Evolutionary conservation across 2,797 vertebrate genomes (phyloP).

Genomic region (Epinephelus malabaricus): DNA sequence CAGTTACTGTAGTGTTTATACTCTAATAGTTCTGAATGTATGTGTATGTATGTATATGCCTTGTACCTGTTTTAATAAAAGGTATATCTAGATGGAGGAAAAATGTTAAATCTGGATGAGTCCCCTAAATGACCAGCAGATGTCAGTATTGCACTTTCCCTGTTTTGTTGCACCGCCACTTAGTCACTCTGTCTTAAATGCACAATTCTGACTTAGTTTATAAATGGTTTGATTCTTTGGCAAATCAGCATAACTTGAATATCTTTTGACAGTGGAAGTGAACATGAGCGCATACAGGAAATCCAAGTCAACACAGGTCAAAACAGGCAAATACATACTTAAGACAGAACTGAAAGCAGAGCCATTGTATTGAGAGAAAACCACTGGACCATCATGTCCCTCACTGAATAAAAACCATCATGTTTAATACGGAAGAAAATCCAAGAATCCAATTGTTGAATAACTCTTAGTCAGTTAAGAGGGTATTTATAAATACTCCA

Average conservation of each 20-base stretch:
- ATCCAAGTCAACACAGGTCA: neutral
- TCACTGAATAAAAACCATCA: neutral
- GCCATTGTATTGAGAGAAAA: neutral
- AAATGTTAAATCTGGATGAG: neutral
- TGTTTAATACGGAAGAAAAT: neutral
- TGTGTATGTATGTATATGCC: neutral
- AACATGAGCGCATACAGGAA: neutral
- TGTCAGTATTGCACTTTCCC: conserved; percentile 61
- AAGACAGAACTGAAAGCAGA: neutral
- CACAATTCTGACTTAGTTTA: neutral
- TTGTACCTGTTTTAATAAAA: neutral
- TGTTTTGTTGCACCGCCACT: neutral
- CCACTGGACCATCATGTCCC: neutral
- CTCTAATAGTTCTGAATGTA: neutral
- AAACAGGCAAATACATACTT: neutral
- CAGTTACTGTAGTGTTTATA: neutral
- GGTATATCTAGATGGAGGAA: neutral
- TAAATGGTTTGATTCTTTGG: neutral
- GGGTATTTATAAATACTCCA: neutral
- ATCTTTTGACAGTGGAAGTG: neutral
- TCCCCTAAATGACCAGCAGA: conserved; percentile 55
- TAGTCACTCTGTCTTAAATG: neutral
- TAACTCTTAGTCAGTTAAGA: neutral
- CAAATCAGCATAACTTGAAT: neutral
- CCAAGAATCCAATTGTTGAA: neutral